Evolutionary conservation across 1,140 invertebrate species (phyloP).

Genomic region (Solen grandis): DNA sequence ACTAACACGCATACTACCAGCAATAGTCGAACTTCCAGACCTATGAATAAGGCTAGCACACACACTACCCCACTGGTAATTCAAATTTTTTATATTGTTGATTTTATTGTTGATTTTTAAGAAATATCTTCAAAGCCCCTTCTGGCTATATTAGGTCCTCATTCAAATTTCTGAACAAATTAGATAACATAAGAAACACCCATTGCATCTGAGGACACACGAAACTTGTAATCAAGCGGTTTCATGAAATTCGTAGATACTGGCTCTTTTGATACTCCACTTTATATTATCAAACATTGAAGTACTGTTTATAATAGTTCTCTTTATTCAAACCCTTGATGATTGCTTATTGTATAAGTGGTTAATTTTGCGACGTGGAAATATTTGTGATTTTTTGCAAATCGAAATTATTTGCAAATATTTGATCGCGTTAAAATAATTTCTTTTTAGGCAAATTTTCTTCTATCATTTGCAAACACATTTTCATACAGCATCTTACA

Average conservation of each 20-base stretch:
- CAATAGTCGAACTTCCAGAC: conserved; percentile 4
- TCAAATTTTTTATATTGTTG: conserved; percentile 16
- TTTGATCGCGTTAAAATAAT: too few species aligned
- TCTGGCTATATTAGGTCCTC: neutral
- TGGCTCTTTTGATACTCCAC: neutral
- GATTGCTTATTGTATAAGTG: too few species aligned
- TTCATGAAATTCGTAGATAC: neutral
- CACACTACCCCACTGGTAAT: conserved; percentile 31
- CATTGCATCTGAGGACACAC: conserved; percentile 10
- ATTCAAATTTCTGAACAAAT: conserved; percentile 13
- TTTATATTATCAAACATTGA: too few species aligned
- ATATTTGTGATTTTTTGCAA: too few species aligned
- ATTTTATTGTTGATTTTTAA: neutral
- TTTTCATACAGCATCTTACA: too few species aligned
- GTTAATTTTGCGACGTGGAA: too few species aligned
- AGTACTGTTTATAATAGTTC: too few species aligned
- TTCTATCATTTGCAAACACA: too few species aligned
- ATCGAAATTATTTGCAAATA: too few species aligned
- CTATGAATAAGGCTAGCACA: conserved; percentile 8
- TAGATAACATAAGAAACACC: neutral
- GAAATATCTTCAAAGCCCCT: neutral
- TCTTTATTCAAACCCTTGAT: too few species aligned
- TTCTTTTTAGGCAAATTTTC: too few species aligned
- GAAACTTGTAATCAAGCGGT: neutral
- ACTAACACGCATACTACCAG: conserved; percentile 19